Evolutionary conservation across 37 sponge, comb jelly and placozoan genomes (phyloP), one percentile per base, ranked within the genome.

Genomic region (Beroe ovata): DNA sequence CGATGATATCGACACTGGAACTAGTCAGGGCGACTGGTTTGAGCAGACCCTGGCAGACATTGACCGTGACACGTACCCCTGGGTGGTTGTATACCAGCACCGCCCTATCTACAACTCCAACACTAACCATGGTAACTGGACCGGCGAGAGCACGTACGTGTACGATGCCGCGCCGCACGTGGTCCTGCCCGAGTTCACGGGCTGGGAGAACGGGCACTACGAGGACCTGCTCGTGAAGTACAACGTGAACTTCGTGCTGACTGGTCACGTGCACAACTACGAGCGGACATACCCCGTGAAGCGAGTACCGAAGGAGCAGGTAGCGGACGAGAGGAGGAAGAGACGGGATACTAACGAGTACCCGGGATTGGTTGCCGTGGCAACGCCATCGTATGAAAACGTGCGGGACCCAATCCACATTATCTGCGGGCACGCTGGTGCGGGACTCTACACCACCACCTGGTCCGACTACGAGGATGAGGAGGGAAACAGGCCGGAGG

Each of bases 11-110:
- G 39, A 72, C 63, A 6, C n/a, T 22, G 60, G 37, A 32, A 32
- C 84, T 14, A 40, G 54, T 16, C 84, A 77, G 38, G 69, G 69
- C 29, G 69, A 29, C 69, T 66, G 69, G 69, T 30, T 77, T 42
- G 54, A 77, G 38, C 19, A 36, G 4, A 77, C 84, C 26, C 84
- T 77, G 28, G 54, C 28, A 2, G 38, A 77, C 71, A 71, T 59
- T 18, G 19, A 42, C 29, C 33, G 91, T 22, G 23, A 30, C 33
- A 26, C 11, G 60, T 47, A 16, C 23, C 81, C 72, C 16, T 90
- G 91, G 91, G 22, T 90, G 20, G 91, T 90, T 11, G 71, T 60
- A 60, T 90, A 84, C 62, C 72, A 59, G 32, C 91, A 90, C 36
- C 29, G 59, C 25, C 81, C 91, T 21, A 81, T 90, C 32, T 72